phyloP scores from a whole-genome alignment of 2,113 vertebrate genomes.

The Sminthopsis crassicaudata region DNA sequence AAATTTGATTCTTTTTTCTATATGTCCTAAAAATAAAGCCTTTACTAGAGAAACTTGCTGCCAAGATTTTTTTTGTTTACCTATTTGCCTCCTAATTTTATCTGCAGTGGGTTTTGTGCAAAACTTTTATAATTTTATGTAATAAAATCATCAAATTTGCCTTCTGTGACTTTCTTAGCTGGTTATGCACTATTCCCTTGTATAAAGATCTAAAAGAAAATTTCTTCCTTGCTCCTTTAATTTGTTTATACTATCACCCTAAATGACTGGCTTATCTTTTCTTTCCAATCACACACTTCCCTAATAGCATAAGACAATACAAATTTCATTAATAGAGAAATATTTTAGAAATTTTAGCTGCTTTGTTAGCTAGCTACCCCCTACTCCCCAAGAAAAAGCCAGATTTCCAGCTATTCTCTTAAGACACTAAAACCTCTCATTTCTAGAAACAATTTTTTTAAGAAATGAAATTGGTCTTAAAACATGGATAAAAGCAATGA shows the following conservation, averaged over 20 bases:
- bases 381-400: not conserved
- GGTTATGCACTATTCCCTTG: not conserved
- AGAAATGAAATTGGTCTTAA: not conserved
- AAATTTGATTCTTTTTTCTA: not conserved
- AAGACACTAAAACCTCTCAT: slow-evolving; percentile 1
- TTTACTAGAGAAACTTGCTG: not conserved
- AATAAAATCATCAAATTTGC: not conserved
- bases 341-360: not conserved
- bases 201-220: not conserved
- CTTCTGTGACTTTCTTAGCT: not conserved
- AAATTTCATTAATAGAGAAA: slow-evolving; percentile 29
- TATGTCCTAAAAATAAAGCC: not conserved
- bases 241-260: not conserved
- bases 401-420: slow-evolving; percentile 14
- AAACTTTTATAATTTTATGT: not conserved
- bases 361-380: not conserved
- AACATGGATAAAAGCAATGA: slow-evolving; percentile 8
- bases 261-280: not conserved
- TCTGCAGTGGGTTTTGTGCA: not conserved
- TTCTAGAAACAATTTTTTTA: not conserved
- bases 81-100: not conserved
- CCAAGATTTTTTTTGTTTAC: not conserved
- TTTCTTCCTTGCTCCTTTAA: not conserved
- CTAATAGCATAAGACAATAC: slow-evolving; percentile 19
- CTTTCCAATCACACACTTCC: not conserved